Evolutionary conservation across 92 coral and sea anemone genomes (phyloP), one percentile per base, ranked within the genome.

Genomic region (Metridium senile): DNA sequence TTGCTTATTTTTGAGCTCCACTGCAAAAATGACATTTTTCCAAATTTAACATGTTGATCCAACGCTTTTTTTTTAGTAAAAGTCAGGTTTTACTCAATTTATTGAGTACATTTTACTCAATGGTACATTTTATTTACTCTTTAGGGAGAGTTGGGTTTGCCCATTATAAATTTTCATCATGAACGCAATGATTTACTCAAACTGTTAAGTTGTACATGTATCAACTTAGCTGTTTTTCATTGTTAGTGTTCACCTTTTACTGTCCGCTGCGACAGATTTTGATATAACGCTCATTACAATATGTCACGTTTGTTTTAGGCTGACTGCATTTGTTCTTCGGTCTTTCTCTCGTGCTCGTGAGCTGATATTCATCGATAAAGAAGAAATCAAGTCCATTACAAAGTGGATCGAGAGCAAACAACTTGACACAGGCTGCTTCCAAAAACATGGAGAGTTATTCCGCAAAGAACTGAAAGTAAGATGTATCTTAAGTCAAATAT

Each of bases 321-420:
- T 94, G 78, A 94, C 98, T 39, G 97, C 98, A 16, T 94, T 94
- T 57, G 98, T 94, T 49, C 79, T 94, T 71, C 91, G 97, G 71
- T 92, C 97, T 11, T 94, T 94, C 68, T 91, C 97, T 21, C 92
- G 90, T 63, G 97, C 97, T 0, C 84, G 80, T 46, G 82, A 81
- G 2, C 87, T 91, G 65, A 86, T 87, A 58, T 84, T 74, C 56
- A 83, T 94, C 46, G 92, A 91, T 35, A 74, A 76, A 16, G 61
- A 49, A 0, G 84, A 86, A 46, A 74, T 91, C 0, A 54, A 65
- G 13, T 71, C 76, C 13, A 92, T 88, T 29, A 26, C 81, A 9
- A 45, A 81, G 0, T 94, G 98, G 98, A 78, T 94, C 22, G 71
- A 75, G 26, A 51, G 45, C n/a, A 88, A 89, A 49, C 94, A 90